A percentile compares a stretch with the other conserved stretches of the same genome.
Conservation (phyloP, 2,113 vertebrate genomes). For the Hemichromis elongatus region DNA sequence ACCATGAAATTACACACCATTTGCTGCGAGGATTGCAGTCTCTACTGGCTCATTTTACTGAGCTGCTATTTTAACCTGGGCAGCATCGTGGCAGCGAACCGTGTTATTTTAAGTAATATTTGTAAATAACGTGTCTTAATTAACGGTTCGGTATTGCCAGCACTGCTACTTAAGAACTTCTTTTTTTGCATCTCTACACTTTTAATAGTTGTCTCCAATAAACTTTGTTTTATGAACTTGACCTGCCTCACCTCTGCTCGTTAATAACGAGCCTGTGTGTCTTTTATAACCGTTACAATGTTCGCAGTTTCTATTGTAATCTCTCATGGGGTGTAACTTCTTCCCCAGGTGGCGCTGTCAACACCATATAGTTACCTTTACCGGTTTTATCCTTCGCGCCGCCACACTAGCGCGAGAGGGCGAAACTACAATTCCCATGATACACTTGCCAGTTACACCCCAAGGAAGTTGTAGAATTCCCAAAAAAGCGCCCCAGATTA, state of each 20-base stretch:
- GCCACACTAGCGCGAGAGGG: background rate
- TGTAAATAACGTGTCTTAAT: background rate
- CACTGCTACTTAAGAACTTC: background rate
- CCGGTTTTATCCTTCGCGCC: background rate
- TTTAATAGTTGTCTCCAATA: background rate
- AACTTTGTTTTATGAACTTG: background rate
- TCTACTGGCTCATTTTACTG: background rate
- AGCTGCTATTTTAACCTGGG: no score
- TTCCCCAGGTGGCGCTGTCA: background rate
- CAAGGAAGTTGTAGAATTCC: conserved; percentile 19
- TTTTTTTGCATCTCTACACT: background rate
- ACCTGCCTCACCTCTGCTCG: background rate
- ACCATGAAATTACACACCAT: background rate
- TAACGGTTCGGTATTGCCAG: background rate
- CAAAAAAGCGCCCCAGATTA: background rate
- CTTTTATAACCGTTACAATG: background rate
- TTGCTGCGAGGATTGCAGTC: background rate
- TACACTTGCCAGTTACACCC: background rate
- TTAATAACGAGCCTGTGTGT: background rate
- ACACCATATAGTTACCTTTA: background rate
- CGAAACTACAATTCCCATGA: conserved; percentile 59
- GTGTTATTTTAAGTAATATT: background rate
- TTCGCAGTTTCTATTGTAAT: background rate
- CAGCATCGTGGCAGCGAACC: background rate
- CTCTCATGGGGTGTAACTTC: background rate